phyloP scores from a whole-genome alignment of 2,113 vertebrate species.

The Cynopterus brachyotis region DNA sequence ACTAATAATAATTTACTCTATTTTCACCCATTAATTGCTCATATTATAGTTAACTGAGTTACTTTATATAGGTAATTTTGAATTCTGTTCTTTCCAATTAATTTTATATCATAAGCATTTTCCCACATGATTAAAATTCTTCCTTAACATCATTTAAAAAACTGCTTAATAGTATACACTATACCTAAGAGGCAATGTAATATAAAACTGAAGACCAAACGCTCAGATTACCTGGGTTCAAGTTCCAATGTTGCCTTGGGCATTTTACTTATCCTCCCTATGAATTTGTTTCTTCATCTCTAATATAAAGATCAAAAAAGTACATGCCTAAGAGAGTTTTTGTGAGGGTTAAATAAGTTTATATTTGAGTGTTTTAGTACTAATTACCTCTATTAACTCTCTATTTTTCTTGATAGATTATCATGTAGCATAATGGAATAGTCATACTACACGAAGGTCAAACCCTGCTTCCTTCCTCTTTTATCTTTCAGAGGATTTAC shows the following conservation, averaged over 20 bases:
- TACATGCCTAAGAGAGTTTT: neutral
- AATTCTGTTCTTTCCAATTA: conserved; percentile 46
- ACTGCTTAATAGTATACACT: neutral
- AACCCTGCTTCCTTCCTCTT: neutral
- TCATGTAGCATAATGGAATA: neutral
- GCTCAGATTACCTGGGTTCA: neutral
- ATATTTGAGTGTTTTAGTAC: neutral
- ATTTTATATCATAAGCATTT: conserved; percentile 36
- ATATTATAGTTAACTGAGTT: neutral
- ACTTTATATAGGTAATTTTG: conserved; percentile 25
- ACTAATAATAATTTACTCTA: neutral
- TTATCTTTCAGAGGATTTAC: neutral
- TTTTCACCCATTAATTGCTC: neutral
- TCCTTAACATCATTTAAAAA: neutral
- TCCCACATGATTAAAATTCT: conserved; percentile 15
- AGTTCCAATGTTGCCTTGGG: neutral
- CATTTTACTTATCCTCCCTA: neutral
- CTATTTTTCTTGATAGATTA: neutral
- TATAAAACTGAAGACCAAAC: neutral
- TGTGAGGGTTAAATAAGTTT: neutral
- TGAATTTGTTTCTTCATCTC: neutral
- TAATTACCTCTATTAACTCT: neutral
- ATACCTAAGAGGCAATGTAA: neutral
- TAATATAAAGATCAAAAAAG: neutral
- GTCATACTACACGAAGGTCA: neutral